These are phyloP conservation scores for Augochlora pura DNA, from an alignment of 1,140 invertebrate genomes.

Conservation along the genomic window DNA sequence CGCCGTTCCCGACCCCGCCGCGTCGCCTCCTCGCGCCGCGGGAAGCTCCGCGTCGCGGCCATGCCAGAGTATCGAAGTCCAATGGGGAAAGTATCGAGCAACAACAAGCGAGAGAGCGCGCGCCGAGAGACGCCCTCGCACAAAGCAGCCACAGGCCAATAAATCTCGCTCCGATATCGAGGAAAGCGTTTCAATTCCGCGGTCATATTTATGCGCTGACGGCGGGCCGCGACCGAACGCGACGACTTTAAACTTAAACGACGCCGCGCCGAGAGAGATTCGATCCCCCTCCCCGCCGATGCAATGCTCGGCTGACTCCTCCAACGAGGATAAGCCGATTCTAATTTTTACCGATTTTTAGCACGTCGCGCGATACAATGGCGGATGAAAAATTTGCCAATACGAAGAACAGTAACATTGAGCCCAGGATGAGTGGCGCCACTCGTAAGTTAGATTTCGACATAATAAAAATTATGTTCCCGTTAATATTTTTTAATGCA, in stretches of 20 bases:
- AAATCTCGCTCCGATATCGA: slow-evolving; percentile 24
- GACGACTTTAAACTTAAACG: slow-evolving; percentile 17
- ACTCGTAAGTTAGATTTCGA: no score
- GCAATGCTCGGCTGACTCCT: neutral
- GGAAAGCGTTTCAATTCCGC: slow-evolving; percentile 21
- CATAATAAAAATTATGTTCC: no score
- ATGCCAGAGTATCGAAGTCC: neutral
- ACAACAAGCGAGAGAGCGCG: neutral
- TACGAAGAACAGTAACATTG: no score
- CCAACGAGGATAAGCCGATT: no score
- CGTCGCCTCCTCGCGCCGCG: no score
- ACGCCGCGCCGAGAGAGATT: no score
- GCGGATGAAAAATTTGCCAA: no score
- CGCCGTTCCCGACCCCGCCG: neutral
- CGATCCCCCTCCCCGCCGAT: neutral
- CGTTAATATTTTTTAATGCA: no score
- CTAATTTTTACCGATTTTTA: no score
- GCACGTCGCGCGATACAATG: no score
- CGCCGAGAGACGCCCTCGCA: neutral
- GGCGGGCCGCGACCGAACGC: slow-evolving; percentile 4
- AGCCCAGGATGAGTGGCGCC: no score
- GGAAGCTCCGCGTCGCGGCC: no score
- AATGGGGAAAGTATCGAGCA: slow-evolving; percentile 14
- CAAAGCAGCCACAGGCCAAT: slow-evolving; percentile 29
- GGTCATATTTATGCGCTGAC: slow-evolving; percentile 24